Evolutionary conservation across 2,113 vertebrate species (phyloP).

Genomic region (Pituophis catenifer): DNA sequence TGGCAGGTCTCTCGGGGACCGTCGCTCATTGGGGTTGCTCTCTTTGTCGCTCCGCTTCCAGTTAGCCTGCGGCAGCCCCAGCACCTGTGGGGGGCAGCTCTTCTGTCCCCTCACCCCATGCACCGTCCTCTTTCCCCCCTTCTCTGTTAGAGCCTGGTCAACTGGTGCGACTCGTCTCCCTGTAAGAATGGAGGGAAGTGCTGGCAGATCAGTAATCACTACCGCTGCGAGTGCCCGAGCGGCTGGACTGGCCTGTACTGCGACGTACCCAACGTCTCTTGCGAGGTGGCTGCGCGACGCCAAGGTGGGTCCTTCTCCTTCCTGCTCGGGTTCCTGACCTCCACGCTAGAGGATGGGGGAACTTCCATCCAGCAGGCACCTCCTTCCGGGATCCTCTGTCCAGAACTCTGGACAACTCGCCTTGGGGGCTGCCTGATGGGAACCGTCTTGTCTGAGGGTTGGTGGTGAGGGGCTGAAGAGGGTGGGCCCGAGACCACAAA

Average conservation of each 20-base stretch:
- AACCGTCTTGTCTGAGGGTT: not conserved
- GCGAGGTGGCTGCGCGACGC: slow-evolving; percentile 89
- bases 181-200: slow-evolving; percentile 91
- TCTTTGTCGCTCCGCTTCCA: not conserved
- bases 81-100: not conserved
- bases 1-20: not conserved
- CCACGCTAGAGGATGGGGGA: not conserved
- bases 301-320: slow-evolving; percentile 71
- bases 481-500: not conserved
- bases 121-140: not conserved
- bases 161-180: slow-evolving; percentile 90
- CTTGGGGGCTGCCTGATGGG: not conserved
- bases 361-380: not conserved
- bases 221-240: slow-evolving; percentile 85
- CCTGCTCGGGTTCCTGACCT: not conserved
- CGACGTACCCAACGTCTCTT: slow-evolving; percentile 92
- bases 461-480: not conserved
- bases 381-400: not conserved
- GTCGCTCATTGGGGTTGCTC: not conserved
- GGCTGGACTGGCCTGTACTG: slow-evolving; percentile 93
- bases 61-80: not conserved
- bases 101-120: not conserved
- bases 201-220: slow-evolving; percentile 85
- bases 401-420: not conserved
- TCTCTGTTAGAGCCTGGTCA: slow-evolving; percentile 82